Base-by-base conservation (phyloP, 2,888 invertebrate species). In the Apoda limacodes region DNA sequence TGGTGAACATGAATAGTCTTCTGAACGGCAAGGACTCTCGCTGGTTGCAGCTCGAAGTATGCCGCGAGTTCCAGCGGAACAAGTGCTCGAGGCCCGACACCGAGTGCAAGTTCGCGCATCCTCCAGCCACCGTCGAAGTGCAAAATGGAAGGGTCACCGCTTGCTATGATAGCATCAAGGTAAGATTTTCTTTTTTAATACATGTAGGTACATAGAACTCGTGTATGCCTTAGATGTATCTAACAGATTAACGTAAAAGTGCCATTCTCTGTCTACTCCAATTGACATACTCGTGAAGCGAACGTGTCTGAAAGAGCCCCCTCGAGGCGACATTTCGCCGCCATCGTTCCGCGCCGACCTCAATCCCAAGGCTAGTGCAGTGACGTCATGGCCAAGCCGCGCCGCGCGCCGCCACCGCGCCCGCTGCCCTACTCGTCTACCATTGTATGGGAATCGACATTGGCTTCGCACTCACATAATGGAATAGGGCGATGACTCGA, bases 101-200 rank as follows among this genome's bases (percentile, higher is more conserved):
- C 71, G 98, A 99, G 84, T 99, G 99, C 90, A 99, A 99, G 87
- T 99, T 98, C 82, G 98, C 99, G 52, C 99, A 99, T 86, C 99
- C 99, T 44, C 98, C 98, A 50, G 92, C 95, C 60, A 98, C 98
- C 82, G 98, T 99, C 62, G 99, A 99, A 84, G 97, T 99, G 66
- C 98, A 98, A 86, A 99, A 98, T 83, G 99, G 99, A 72, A 89
- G 98, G 66, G 99, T 99, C 67, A 98, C 98, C 61, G 99, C 99
- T 61, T 99, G 99, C 87, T 99, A 98, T 88, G 99, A 99, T 86
- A 98, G 97, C 84, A 98, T 99, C 84, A 99, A 99, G 97, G 99
- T 99, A 84, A 86, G 89, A 70, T 32, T 7, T 17, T 6, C 17
- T 17, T 6, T 17, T 17, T 6, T 12, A 26, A 14, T 4, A 13